phyloP scores from a whole-genome alignment of 2,113 vertebrate species.

The Fregata magnificens region DNA sequence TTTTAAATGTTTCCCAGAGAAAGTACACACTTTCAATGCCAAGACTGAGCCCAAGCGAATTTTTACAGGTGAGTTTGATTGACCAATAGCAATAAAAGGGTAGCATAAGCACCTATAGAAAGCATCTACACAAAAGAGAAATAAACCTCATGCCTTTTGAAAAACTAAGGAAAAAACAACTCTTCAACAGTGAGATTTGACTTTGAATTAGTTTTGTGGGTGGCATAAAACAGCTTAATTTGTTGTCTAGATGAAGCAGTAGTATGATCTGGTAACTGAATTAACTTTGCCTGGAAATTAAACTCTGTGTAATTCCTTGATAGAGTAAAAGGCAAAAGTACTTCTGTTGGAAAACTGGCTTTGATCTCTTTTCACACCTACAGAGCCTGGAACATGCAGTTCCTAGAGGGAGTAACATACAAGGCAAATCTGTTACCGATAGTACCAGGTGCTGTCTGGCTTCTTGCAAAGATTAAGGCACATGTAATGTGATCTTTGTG shows the following conservation, averaged over 20 bases:
- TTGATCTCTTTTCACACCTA: not conserved
- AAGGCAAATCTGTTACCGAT: not conserved
- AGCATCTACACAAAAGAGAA: not conserved
- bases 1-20: not conserved
- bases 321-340: not conserved
- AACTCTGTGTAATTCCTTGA: not conserved
- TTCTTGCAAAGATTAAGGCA: not conserved
- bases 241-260: not conserved
- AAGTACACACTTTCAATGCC: not conserved
- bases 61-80: not conserved
- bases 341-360: not conserved
- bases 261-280: not conserved
- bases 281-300: not conserved
- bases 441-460: not conserved
- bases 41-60: not conserved
- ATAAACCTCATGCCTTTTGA: not conserved
- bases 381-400: not conserved
- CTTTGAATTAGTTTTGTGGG: not conserved
- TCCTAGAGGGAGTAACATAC: not conserved
- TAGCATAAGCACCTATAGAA: not conserved
- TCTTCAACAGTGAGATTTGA: not conserved
- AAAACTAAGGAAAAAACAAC: not conserved
- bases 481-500: not conserved
- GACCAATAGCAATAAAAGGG: not conserved
- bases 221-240: not conserved